Evolutionary conservation across 2,113 vertebrate species (phyloP).

Genomic region (Indicator maculatus): DNA sequence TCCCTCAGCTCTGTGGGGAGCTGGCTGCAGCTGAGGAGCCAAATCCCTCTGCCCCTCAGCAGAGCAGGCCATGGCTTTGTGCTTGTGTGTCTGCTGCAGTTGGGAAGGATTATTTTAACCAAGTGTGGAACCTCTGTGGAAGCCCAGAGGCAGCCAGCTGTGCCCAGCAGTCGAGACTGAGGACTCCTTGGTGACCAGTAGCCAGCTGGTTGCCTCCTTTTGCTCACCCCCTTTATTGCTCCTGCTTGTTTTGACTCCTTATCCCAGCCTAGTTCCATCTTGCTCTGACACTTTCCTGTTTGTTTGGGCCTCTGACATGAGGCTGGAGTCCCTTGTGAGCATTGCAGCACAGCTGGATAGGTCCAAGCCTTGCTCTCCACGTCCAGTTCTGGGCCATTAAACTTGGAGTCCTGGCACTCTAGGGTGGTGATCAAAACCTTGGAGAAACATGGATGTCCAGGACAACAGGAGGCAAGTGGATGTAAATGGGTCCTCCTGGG

Average conservation of each 20-base stretch:
- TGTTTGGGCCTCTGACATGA: not conserved
- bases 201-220: not conserved
- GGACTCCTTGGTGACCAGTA: not conserved
- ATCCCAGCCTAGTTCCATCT: not conserved
- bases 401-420: not conserved
- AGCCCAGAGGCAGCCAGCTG: not conserved
- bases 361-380: accelerated
- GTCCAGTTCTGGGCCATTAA: not conserved
- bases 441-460: not conserved
- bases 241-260: not conserved
- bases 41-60: not conserved
- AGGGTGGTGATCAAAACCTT: not conserved
- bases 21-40: not conserved
- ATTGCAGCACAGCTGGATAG: not conserved
- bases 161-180: not conserved
- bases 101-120: not conserved
- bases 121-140: too few relatives aligned
- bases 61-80: not conserved
- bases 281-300: not conserved
- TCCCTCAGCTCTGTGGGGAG: not conserved
- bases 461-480: not conserved
- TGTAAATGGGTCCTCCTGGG: not conserved
- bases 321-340: not conserved
- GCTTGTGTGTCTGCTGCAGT: accelerated
- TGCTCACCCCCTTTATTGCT: not conserved